Conservation (phyloP, 2,797 vertebrate genomes). For the Holocentrus rufus region DNA sequence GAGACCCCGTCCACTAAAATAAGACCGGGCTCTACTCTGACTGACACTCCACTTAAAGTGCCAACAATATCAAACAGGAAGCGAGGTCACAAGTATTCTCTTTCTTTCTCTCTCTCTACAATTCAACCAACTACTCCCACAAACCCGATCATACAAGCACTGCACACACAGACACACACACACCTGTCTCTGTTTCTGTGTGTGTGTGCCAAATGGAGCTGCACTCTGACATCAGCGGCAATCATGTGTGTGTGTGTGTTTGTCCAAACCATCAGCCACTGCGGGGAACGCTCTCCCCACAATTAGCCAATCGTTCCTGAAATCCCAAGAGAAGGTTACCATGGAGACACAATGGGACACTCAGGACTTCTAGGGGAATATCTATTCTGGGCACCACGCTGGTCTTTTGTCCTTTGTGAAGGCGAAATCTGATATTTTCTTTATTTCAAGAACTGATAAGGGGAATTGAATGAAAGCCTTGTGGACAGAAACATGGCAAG, state of each 20-base stretch:
- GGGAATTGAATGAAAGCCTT: constrained; percentile 18
- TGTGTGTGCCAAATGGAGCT: constrained; percentile 23
- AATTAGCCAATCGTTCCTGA: constrained; percentile 54
- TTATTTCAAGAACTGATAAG: constrained; percentile 57
- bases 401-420: constrained; percentile 23
- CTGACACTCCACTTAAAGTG: constrained; percentile 62
- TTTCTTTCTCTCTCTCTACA: constrained; percentile 10
- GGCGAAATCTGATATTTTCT: constrained; percentile 64
- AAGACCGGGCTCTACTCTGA: constrained; percentile 55
- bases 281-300: constrained; percentile 50
- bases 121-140: background rate
- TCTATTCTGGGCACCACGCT: constrained; percentile 37
- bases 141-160: constrained; percentile 16
- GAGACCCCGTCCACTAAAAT: constrained; percentile 63
- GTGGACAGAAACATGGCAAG: constrained; percentile 30
- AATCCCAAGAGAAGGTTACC: constrained; percentile 56
- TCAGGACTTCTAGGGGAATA: constrained; percentile 30
- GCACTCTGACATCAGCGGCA: constrained; percentile 9
- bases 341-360: constrained; percentile 48
- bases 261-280: constrained; percentile 23
- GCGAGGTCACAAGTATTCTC: constrained; percentile 19
- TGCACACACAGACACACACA: background rate
- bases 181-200: background rate
- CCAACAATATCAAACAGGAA: constrained; percentile 28
- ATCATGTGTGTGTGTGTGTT: no score